Base-by-base conservation (phyloP, 2,113 vertebrate species). In the Phoxinus phoxinus region DNA sequence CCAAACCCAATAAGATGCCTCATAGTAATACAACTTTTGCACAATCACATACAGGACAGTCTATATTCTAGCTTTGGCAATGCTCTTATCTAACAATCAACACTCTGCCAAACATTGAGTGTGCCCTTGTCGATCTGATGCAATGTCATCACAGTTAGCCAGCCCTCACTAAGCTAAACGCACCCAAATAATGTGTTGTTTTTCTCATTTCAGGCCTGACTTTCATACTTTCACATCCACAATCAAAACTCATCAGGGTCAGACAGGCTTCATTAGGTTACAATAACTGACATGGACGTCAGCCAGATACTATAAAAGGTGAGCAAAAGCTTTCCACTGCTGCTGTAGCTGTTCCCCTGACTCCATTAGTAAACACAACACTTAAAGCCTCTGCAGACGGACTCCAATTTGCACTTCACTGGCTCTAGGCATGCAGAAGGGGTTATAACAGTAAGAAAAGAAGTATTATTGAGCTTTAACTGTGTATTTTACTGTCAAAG, bases 51-150 rank as follows among this genome's bases (percentile, higher is more conserved):
- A 69, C 44, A 58, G n/a, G 73, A 59, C 58, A 2, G 5, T n/a
- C 56, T 75, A 7, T 79, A 84, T 78, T 63, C 32, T 6, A 53
- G 77, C 46, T 19, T 7, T 59, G 32, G 61, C 82, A 85, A 88
- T 61, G 74, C 85, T 84, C 73, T 90, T 89, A 89, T 85, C 84
- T 85, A 87, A 89, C 61, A 78, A 69, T 86, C 15, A 25, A 46
- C 58, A 46, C 53, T 12, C 56, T 73, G 77, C 75, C 89, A 87
- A 86, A 84, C 32, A 58, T 53, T 63, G 32, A 76, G 23, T n/a
- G 67, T 61, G 27, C 25, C 76, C 41, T 61, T 59, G 72, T 10
- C 72, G 86, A 78, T 78, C 46, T 71, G 87, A 84, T 74, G 81
- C 56, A 83, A 82, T 48, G 41, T 84, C 78, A 53, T 41, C 77